Conservation (phyloP, 2,888 invertebrate genomes). For the Dasypogon diadema region DNA sequence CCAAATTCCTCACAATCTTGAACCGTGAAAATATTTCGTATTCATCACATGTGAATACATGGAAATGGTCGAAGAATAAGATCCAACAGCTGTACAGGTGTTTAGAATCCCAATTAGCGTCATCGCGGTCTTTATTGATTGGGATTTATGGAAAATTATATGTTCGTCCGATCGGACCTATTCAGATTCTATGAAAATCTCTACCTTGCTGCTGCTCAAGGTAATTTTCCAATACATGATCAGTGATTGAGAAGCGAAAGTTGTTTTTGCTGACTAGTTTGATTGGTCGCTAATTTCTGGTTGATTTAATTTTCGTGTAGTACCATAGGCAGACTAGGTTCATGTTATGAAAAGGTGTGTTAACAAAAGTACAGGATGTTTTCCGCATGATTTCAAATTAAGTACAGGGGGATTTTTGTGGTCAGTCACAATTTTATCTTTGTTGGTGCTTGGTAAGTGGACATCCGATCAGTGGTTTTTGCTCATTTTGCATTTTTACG, state of each 20-base stretch:
- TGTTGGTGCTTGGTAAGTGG: too few species aligned
- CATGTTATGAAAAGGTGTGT: not conserved
- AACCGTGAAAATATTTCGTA: constrained; percentile 45
- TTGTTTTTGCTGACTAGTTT: constrained; percentile 35
- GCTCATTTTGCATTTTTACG: too few species aligned
- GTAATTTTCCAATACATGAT: constrained; percentile 14
- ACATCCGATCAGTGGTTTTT: too few species aligned
- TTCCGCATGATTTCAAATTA: not conserved
- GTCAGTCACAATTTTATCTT: too few species aligned
- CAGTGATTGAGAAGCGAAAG: constrained; percentile 27
- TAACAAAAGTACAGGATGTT: not conserved
- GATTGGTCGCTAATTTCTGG: constrained; percentile 30
- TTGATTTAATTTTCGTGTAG: constrained; percentile 17
- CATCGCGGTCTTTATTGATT: not conserved
- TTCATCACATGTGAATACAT: constrained; percentile 24
- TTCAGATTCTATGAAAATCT: not conserved
- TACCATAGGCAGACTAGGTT: not conserved
- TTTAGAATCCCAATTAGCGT: constrained; percentile 21
- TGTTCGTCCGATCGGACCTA: not conserved
- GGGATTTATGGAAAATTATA: not conserved
- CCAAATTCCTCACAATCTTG: constrained; percentile 29
- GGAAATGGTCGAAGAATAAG: not conserved
- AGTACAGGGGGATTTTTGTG: not conserved
- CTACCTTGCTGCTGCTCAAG: constrained; percentile 4
- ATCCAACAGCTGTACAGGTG: constrained; percentile 12